A percentile compares a stretch with the other conserved stretches of the same genome.
Conservation (phyloP, 2,797 vertebrate genomes). For the Salarias fasciatus region DNA sequence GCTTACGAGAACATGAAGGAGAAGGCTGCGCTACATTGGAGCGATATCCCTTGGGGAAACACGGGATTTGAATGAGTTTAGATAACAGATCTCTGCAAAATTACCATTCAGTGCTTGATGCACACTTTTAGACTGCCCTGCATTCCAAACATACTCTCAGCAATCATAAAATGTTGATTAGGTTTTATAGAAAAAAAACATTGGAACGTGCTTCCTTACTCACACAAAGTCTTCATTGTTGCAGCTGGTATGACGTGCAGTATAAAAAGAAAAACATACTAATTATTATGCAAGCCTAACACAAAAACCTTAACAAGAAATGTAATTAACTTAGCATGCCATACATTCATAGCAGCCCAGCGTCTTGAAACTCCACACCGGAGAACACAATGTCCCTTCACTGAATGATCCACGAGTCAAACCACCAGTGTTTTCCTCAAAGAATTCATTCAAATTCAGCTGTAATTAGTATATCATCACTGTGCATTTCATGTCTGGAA, state of each 20-base stretch:
- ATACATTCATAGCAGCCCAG: constrained; percentile 26
- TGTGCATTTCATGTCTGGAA: too few species aligned
- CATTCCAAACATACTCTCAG: constrained; percentile 27
- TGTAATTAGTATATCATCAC: background rate
- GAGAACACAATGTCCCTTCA: constrained; percentile 47
- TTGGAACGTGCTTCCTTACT: constrained; percentile 13
- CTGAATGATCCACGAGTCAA: constrained; percentile 23
- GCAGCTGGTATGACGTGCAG: background rate
- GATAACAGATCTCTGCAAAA: constrained; percentile 51
- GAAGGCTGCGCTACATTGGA: constrained; percentile 28
- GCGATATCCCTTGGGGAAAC: constrained; percentile 21
- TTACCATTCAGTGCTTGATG: constrained; percentile 22
- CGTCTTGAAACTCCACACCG: constrained; percentile 57
- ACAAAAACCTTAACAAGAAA: constrained; percentile 17
- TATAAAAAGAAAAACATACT: constrained; percentile 6
- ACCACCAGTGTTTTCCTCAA: too few species aligned
- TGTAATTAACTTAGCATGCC: constrained; percentile 10
- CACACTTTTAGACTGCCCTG: background rate
- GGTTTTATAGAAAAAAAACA: constrained; percentile 22
- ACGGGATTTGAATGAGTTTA: constrained; percentile 41
- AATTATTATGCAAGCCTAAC: constrained; percentile 13
- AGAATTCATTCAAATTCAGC: background rate
- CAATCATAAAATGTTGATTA: constrained; percentile 33
- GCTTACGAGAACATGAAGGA: constrained; percentile 14
- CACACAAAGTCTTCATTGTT: constrained; percentile 12